These are phyloP conservation scores for Mormyrus iriodes DNA, from an alignment of 2,113 vertebrate species.

Conservation along the genomic window DNA sequence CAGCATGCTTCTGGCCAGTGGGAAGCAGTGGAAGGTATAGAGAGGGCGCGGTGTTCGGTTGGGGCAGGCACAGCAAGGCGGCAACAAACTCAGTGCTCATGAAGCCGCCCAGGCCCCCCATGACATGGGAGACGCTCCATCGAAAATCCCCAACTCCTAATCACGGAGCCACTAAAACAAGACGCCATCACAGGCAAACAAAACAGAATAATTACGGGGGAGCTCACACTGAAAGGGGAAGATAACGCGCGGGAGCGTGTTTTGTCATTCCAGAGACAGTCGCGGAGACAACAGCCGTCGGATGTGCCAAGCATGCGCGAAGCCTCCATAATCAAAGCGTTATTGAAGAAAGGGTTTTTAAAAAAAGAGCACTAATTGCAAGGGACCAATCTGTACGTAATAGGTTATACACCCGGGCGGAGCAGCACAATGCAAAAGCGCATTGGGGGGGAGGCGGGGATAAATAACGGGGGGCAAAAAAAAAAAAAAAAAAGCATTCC, in stretches of 20 bases:
- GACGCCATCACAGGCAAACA: conserved; percentile 70
- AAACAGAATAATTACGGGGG: conserved; percentile 73
- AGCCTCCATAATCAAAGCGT: conserved; percentile 99
- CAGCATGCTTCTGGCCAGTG: background rate
- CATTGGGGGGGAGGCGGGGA: background rate
- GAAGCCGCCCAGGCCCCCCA: conserved; percentile 54
- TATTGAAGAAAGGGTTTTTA: conserved; percentile 96
- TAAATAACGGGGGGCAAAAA: background rate
- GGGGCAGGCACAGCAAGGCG: background rate
- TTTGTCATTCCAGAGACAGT: conserved; percentile 99
- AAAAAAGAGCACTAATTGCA: conserved; percentile 99
- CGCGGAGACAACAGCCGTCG: conserved; percentile 99
- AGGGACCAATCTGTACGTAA: conserved; percentile 99
- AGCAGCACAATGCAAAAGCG: conserved; percentile 86
- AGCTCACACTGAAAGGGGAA: conserved; percentile 70
- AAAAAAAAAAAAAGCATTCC: conserved; percentile 66
- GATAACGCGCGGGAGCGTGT: conserved; percentile 96
- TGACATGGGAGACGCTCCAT: conserved; percentile 68
- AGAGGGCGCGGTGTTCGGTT: background rate
- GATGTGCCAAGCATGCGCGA: conserved; percentile 97
- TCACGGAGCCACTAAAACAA: conserved; percentile 99
- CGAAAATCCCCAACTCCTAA: conserved; percentile 97
- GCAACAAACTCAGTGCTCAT: conserved; percentile 53
- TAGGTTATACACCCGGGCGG: conserved; percentile 99
- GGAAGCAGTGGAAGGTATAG: background rate